Evolutionary conservation across 2,113 vertebrate genomes (phyloP).

Genomic region (Onychorhynchus coronatus): DNA sequence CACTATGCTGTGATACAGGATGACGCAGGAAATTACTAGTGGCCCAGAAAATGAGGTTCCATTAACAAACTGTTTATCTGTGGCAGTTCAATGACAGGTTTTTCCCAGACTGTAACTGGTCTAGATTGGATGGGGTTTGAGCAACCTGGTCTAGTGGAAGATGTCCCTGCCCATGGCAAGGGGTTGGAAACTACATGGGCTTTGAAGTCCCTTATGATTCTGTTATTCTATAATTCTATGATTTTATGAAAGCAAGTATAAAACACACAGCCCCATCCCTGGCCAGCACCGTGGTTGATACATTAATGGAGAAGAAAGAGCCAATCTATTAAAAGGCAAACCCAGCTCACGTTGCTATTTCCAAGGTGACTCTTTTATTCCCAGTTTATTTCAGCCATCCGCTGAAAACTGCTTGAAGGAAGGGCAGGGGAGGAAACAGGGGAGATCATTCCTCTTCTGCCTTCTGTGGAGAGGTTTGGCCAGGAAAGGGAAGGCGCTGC

Average conservation of each 20-base stretch:
- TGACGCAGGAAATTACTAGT: neutral
- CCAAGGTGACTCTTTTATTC: neutral
- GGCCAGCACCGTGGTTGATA: rapidly evolving
- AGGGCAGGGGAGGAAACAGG: neutral
- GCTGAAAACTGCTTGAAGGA: neutral
- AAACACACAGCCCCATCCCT: neutral
- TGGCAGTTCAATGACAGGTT: neutral
- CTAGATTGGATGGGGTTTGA: neutral
- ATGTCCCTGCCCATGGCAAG: neutral
- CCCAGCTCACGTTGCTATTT: rapidly evolving
- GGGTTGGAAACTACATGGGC: no score
- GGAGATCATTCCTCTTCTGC: neutral
- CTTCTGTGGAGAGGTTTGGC: neutral
- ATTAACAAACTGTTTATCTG: neutral
- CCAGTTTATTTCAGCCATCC: neutral
- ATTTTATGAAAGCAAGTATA: neutral
- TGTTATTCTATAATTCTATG: no score
- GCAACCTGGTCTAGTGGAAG: neutral
- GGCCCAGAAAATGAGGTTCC: constrained; percentile 1
- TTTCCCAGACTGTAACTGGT: neutral
- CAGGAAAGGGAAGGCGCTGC: neutral
- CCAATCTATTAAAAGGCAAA: neutral
- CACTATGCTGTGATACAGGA: neutral
- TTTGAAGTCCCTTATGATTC: neutral
- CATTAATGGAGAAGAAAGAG: neutral